Percentiles rank a stretch among this genome's conserved stretches.
These are phyloP conservation scores for Podarcis cretensis DNA, from an alignment of 2,113 vertebrate genomes.

Conservation along the genomic window DNA sequence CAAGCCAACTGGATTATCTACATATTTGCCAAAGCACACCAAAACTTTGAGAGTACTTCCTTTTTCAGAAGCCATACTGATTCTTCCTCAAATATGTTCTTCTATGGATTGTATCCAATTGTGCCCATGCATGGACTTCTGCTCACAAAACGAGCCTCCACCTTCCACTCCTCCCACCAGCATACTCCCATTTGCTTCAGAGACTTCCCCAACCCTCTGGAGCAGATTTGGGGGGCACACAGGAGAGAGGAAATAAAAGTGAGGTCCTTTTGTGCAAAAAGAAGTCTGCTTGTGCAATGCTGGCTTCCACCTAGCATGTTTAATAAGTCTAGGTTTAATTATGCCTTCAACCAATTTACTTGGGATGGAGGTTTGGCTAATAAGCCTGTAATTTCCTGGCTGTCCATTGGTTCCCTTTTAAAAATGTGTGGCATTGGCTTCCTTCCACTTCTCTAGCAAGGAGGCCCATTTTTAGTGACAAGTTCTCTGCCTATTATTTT, in stretches of 20 bases:
- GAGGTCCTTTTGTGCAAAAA: too few species aligned
- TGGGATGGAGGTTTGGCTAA: not conserved
- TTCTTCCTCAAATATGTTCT: not conserved
- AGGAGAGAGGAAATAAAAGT: too few species aligned
- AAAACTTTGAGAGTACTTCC: not conserved
- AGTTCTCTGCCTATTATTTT: not conserved
- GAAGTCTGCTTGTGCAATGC: too few species aligned
- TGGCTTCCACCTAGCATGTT: not conserved
- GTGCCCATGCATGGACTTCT: too few species aligned
- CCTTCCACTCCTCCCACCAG: too few species aligned
- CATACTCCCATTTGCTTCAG: too few species aligned
- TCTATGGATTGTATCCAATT: not conserved
- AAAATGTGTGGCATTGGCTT: not conserved
- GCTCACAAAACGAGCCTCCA: too few species aligned
- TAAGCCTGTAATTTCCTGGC: not conserved
- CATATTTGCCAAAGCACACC: not conserved
- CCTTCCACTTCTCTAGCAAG: not conserved
- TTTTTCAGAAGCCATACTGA: not conserved
- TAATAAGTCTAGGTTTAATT: not conserved
- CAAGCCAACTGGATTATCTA: not conserved
- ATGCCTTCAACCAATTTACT: not conserved
- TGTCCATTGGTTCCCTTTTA: not conserved
- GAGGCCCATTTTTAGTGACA: not conserved
- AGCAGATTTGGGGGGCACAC: too few species aligned
- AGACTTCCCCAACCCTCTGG: too few species aligned